Conservation (phyloP, 2,113 vertebrate species). For the Castor canadensis region DNA sequence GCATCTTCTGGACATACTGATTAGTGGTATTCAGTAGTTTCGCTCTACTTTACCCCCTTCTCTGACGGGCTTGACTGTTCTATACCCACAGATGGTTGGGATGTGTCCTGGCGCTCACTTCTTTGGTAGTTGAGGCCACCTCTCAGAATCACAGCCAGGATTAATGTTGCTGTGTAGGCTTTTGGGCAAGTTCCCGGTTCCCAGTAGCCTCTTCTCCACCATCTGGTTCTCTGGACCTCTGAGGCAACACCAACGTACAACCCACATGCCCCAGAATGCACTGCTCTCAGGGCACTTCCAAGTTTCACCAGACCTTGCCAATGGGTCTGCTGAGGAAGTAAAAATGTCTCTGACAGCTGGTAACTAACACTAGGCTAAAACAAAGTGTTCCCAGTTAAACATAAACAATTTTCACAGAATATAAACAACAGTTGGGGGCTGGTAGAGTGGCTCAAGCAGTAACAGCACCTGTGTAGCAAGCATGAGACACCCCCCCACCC, state of each 20-base stretch:
- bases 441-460: too few relatives aligned
- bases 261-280: neutral
- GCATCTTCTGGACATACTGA: neutral
- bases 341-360: neutral
- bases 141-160: neutral
- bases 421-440: slow-evolving; percentile 31
- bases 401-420: slow-evolving; percentile 49
- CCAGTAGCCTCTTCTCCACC: neutral
- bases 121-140: neutral
- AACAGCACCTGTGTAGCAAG: too few relatives aligned
- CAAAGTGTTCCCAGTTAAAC: slow-evolving; percentile 36
- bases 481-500: too few relatives aligned
- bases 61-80: neutral
- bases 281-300: neutral
- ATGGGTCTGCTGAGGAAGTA: neutral
- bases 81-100: neutral
- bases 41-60: neutral
- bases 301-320: neutral
- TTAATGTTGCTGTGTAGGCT: neutral
- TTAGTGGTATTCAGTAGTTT: neutral
- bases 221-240: neutral
- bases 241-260: neutral
- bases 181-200: neutral
- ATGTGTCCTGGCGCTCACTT: neutral
- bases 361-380: slow-evolving; percentile 1